Evolutionary conservation across 2,888 invertebrate species (phyloP).

Genomic region (Orchestes rusci): DNA sequence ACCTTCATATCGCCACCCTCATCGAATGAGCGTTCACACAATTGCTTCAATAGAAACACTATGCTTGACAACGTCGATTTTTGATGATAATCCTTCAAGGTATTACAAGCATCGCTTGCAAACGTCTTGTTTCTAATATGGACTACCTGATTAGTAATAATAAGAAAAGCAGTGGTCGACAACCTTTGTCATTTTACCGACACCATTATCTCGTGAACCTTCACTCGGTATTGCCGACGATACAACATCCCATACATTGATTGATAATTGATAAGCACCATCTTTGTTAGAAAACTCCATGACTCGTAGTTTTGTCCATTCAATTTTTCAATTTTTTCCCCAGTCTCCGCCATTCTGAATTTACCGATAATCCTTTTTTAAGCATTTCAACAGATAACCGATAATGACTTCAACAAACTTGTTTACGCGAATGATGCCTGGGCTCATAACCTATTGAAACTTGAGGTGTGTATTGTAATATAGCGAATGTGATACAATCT

Average conservation of each 20-base stretch:
- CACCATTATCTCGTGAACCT: conserved; percentile 1
- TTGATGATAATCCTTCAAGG: conserved; percentile 6
- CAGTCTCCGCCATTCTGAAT: conserved; percentile 6
- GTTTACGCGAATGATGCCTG: background rate
- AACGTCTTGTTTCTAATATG: conserved; percentile 6
- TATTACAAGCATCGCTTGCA: conserved; percentile 2
- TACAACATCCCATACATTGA: conserved; percentile 5
- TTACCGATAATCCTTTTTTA: background rate
- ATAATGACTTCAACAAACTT: background rate
- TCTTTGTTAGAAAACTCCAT: conserved; percentile 6
- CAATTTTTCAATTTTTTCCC: conserved; percentile 7
- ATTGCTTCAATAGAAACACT: conserved; percentile 6
- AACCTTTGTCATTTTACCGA: conserved; percentile 6
- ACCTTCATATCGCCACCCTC: conserved; percentile 4
- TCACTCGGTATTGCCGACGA: conserved; percentile 2
- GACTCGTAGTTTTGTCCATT: conserved; percentile 7
- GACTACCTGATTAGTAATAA: conserved; percentile 5
- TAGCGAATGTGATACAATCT: background rate
- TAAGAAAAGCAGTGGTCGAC: conserved; percentile 2
- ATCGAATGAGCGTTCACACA: conserved; percentile 34
- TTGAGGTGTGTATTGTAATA: background rate
- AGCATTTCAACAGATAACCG: background rate
- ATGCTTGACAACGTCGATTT: conserved; percentile 7
- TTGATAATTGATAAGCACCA: conserved; percentile 3
- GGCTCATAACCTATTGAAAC: conserved; percentile 5